A percentile compares a stretch with the other conserved stretches of the same genome.
phyloP scores from a whole-genome alignment of 2,113 vertebrate genomes.

The Syngnathus floridae region DNA sequence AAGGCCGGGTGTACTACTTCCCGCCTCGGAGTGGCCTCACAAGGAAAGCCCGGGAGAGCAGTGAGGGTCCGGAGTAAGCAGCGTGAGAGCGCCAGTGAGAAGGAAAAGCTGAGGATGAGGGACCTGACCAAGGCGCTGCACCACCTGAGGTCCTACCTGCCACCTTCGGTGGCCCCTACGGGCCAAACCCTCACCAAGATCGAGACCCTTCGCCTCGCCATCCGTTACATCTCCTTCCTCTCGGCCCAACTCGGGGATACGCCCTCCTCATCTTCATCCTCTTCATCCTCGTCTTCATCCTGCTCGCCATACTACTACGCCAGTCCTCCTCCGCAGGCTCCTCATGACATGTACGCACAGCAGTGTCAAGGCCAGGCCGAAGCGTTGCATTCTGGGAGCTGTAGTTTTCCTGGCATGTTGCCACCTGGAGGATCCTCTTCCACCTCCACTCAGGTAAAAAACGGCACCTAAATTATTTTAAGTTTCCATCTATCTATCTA shows the following conservation, averaged over 20 bases:
- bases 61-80: conserved; percentile 69
- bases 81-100: conserved; percentile 77
- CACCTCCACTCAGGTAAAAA: conserved; percentile 62
- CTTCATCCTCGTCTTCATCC: conserved; percentile 51
- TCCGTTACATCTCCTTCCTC: conserved; percentile 75
- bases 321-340: not conserved
- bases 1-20: conserved; percentile 23
- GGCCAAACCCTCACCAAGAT: conserved; percentile 77
- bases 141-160: conserved; percentile 75
- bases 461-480: not conserved
- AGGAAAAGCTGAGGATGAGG: conserved; percentile 78
- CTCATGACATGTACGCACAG: not conserved
- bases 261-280: conserved; percentile 40
- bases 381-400: conserved; percentile 46
- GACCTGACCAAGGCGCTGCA: conserved; percentile 76
- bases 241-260: conserved; percentile 66
- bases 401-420: conserved; percentile 29
- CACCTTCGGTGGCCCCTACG: conserved; percentile 69
- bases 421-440: not conserved
- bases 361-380: conserved; percentile 31
- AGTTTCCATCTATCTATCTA: not conserved
- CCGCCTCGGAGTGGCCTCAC: conserved; percentile 10
- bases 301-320: not conserved
- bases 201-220: conserved; percentile 74
- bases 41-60: conserved; percentile 23